phyloP scores from a whole-genome alignment of 2,888 invertebrate species.

The Dasypolia templi region DNA sequence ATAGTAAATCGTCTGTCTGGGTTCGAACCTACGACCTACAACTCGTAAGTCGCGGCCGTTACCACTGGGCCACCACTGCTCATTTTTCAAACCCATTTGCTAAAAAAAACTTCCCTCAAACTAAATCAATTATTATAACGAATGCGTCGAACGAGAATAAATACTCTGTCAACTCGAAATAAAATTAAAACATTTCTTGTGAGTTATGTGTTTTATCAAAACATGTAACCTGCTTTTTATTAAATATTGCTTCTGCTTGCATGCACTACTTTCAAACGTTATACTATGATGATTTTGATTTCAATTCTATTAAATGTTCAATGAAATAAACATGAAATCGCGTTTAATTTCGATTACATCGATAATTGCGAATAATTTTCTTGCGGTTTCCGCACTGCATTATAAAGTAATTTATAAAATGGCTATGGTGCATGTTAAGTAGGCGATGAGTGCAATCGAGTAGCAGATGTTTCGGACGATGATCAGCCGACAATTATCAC shows the following conservation, averaged over 20 bases:
- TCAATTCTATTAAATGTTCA: constrained; percentile 51
- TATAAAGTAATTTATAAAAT: constrained; percentile 71
- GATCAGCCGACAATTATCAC: constrained; percentile 79
- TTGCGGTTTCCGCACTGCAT: constrained; percentile 71
- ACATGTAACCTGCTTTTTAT: constrained; percentile 10
- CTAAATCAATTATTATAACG: constrained; percentile 17
- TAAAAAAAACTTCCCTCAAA: too few species aligned
- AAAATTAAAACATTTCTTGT: constrained; percentile 28
- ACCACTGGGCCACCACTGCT: too few species aligned
- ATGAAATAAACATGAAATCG: constrained; percentile 63
- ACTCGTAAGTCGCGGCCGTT: too few species aligned
- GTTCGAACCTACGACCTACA: too few species aligned
- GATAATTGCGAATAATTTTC: constrained; percentile 70
- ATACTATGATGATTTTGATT: constrained; percentile 41
- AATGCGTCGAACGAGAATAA: constrained; percentile 25
- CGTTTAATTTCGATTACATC: constrained; percentile 65
- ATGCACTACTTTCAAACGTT: constrained; percentile 14
- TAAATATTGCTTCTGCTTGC: constrained; percentile 22
- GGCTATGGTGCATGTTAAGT: constrained; percentile 70
- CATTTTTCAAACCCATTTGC: too few species aligned
- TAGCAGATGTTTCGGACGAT: constrained; percentile 72
- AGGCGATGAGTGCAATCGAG: constrained; percentile 73
- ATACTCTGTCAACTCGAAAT: constrained; percentile 11
- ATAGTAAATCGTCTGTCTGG: too few species aligned
- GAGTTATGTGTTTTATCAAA: constrained; percentile 28